Conservation (phyloP, 2,888 invertebrate species). For the Parnassius apollo region DNA sequence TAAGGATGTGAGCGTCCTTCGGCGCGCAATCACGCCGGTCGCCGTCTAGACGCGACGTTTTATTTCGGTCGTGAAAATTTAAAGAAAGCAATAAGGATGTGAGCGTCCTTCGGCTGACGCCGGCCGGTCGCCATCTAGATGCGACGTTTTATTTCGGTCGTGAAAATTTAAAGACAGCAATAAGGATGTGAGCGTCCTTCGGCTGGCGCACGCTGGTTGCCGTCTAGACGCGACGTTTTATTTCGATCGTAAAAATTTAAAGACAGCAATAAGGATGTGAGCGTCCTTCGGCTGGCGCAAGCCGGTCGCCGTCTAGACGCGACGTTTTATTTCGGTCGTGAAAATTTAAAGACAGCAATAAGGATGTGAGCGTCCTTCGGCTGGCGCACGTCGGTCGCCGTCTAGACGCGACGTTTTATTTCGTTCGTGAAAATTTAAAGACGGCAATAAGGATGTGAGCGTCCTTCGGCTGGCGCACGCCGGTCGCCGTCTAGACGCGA, state of each 20-base stretch:
- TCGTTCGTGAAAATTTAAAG: conserved; percentile 46
- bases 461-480: conserved; percentile 6
- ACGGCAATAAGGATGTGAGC: not conserved
- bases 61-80: conserved; percentile 55
- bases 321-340: conserved; percentile 55
- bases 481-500: conserved; percentile 40
- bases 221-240: conserved; percentile 50
- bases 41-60: conserved; percentile 46
- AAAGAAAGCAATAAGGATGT: not conserved
- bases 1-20: not conserved
- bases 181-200: not conserved
- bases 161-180: conserved; percentile 32
- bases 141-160: conserved; percentile 55
- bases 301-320: conserved; percentile 39
- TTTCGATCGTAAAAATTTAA: too few species aligned
- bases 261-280: not conserved
- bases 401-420: conserved; percentile 54
- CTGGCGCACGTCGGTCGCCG: conserved; percentile 18
- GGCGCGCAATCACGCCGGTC: conserved; percentile 6
- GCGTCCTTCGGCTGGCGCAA: conserved; percentile 4
- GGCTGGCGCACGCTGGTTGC: conserved; percentile 11
- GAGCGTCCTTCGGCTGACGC: conserved; percentile 4
- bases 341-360: conserved; percentile 27
- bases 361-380: conserved; percentile 1
- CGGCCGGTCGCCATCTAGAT: conserved; percentile 36